Conservation (phyloP, 2,888 invertebrate species). For the Brenthis daphne region DNA sequence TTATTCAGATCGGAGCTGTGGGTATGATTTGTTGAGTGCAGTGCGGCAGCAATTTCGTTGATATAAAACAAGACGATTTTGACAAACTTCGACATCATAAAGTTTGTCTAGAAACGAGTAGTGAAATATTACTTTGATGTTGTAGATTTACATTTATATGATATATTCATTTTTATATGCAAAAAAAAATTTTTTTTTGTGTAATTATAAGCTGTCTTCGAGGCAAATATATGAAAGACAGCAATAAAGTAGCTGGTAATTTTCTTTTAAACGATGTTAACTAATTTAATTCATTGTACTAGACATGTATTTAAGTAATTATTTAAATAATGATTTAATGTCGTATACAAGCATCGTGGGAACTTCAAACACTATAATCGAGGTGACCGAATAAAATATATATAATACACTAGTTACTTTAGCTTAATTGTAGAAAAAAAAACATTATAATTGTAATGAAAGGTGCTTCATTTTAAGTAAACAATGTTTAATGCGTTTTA, state of each 20-base stretch:
- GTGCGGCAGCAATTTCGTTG: neutral
- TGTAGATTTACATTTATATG: neutral
- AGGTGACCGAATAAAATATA: too few relatives aligned
- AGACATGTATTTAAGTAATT: too few relatives aligned
- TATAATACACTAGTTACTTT: too few relatives aligned
- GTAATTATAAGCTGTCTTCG: too few relatives aligned
- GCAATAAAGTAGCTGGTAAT: too few relatives aligned
- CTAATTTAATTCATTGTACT: too few relatives aligned
- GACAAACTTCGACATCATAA: neutral
- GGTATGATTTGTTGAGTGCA: neutral
- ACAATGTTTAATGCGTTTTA: neutral
- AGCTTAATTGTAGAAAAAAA: too few relatives aligned
- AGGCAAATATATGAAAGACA: too few relatives aligned
- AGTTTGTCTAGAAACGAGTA: neutral
- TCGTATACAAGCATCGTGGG: too few relatives aligned
- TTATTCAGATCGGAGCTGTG: neutral
- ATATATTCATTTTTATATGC: neutral
- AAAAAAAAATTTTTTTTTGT: neutral
- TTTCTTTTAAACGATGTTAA: too few relatives aligned
- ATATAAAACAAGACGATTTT: slow-evolving; percentile 1
- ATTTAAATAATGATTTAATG: too few relatives aligned
- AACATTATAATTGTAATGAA: neutral
- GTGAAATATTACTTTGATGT: neutral
- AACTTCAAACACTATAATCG: too few relatives aligned
- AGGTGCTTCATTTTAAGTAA: slow-evolving; percentile 1